A percentile compares a stretch with the other conserved stretches of the same genome.
These are phyloP conservation scores for Calephelis nemesis DNA, from an alignment of 1,140 invertebrate species.

Conservation along the genomic window DNA sequence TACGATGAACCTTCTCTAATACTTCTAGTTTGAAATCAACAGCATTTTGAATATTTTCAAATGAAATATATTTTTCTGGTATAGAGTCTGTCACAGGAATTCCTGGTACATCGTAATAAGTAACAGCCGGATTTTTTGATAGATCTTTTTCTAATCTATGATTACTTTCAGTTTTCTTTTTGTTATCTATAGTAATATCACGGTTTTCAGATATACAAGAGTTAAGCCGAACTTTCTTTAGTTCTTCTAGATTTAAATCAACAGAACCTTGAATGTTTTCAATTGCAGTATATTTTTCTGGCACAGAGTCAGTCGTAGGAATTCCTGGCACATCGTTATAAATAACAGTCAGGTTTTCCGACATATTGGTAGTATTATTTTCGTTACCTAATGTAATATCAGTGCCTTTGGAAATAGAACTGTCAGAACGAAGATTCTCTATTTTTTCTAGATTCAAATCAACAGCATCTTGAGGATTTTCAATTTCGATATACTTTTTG, in stretches of 20 bases:
- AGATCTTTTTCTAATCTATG: no score
- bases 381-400: no score
- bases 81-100: constrained; percentile 29
- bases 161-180: constrained; percentile 2
- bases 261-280: constrained; percentile 61
- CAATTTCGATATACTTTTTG: no score
- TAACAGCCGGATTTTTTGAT: not conserved
- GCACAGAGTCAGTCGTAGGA: constrained; percentile 18
- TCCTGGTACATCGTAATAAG: constrained; percentile 25
- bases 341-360: not conserved
- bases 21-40: constrained; percentile 41
- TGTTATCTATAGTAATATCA: not conserved
- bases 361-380: no score
- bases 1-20: constrained; percentile 24
- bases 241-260: constrained; percentile 39
- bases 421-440: no score
- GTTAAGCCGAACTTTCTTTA: constrained; percentile 23
- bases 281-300: constrained; percentile 45
- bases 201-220: not conserved
- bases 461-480: no score
- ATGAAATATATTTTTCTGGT: constrained; percentile 43
- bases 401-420: no score
- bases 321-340: constrained; percentile 33
- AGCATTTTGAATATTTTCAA: constrained; percentile 61
- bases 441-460: no score